These are phyloP conservation scores for Drosophila subquinaria DNA, from an alignment of 2,888 invertebrate species.

Conservation along the genomic window DNA sequence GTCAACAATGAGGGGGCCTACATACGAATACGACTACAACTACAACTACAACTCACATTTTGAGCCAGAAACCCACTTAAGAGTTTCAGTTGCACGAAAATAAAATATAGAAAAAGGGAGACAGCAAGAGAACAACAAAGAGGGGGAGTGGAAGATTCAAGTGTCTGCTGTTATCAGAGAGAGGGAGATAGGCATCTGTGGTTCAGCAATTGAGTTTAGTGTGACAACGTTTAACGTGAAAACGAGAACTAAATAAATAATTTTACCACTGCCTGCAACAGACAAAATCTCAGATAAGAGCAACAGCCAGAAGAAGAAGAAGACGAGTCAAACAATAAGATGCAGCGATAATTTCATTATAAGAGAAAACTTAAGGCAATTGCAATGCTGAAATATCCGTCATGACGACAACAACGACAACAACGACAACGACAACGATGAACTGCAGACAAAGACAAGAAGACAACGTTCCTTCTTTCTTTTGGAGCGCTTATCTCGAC, in stretches of 20 bases:
- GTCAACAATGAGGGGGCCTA: conserved; percentile 10
- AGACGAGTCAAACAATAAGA: conserved; percentile 70
- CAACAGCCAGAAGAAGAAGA: conserved; percentile 25
- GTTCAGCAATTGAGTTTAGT: conserved; percentile 74
- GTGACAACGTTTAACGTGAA: conserved; percentile 80
- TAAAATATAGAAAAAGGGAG: conserved; percentile 7
- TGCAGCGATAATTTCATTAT: conserved; percentile 79
- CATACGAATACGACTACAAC: not conserved
- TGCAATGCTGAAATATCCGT: conserved; percentile 59
- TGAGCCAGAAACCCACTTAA: conserved; percentile 77
- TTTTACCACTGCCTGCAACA: conserved; percentile 60
- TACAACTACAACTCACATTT: conserved; percentile 7
- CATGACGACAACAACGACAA: conserved; percentile 42
- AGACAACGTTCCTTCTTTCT: conserved; percentile 58
- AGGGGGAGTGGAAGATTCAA: conserved; percentile 6
- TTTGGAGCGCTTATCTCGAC: conserved; percentile 70
- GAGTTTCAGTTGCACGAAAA: conserved; percentile 58
- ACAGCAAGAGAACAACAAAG: not conserved
- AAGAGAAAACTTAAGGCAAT: conserved; percentile 76
- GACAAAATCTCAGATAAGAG: conserved; percentile 57
- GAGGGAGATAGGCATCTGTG: conserved; percentile 56
- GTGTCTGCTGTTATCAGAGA: conserved; percentile 53
- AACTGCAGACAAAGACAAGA: conserved; percentile 6
- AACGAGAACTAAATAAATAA: conserved; percentile 79
- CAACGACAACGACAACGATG: conserved; percentile 11